phyloP scores from a whole-genome alignment of 2,888 invertebrate species.

The Ferrisia virgata region DNA sequence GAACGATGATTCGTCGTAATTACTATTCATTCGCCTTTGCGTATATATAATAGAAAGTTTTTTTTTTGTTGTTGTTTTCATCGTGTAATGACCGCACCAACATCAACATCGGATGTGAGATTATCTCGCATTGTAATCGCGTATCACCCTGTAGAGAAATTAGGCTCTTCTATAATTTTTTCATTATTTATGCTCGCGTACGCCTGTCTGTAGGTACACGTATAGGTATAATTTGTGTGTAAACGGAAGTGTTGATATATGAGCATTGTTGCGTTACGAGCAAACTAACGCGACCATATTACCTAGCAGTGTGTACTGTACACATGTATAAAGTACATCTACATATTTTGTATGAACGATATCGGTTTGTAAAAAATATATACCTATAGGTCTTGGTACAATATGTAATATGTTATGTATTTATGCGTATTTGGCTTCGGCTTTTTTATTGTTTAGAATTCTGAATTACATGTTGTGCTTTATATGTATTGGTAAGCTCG shows the following conservation, averaged over 20 bases:
- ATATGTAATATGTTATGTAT: not conserved
- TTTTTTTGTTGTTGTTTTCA: constrained; percentile 11
- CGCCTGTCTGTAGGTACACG: not conserved
- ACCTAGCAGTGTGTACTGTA: no score
- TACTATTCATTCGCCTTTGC: constrained; percentile 13
- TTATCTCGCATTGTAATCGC: constrained; percentile 17
- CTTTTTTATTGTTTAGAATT: not conserved
- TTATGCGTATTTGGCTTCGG: not conserved
- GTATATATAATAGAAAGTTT: not conserved
- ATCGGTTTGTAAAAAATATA: no score
- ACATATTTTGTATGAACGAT: not conserved
- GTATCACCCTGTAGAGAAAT: constrained; percentile 9
- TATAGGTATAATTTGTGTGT: not conserved
- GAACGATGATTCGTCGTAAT: not conserved
- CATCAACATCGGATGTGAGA: not conserved
- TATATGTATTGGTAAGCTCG: no score
- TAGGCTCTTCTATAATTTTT: constrained; percentile 14
- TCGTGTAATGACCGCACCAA: constrained; percentile 9
- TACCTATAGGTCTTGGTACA: no score
- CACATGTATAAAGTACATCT: no score
- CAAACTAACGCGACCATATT: not conserved
- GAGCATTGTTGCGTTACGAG: not conserved
- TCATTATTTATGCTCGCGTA: constrained; percentile 17
- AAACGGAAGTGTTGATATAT: not conserved
- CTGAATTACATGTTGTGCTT: not conserved